Percentiles rank a stretch among this genome's conserved stretches.
phyloP scores from a whole-genome alignment of 2,113 vertebrate species.

The Sebastes schlegelii region DNA sequence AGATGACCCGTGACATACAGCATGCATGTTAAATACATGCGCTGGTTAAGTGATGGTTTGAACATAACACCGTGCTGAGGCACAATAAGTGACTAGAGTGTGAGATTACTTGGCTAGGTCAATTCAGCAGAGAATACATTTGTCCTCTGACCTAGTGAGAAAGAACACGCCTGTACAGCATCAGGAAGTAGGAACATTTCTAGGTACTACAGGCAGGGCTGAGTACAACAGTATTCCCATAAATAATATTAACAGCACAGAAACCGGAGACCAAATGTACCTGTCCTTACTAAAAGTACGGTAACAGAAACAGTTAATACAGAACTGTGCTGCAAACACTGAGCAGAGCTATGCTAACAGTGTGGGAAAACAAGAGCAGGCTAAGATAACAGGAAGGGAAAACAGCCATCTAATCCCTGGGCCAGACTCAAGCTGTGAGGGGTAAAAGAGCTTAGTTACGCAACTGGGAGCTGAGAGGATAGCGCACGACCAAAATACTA shows the following conservation, averaged over 20 bases:
- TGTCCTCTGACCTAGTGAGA: neutral
- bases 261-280: neutral
- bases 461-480: slow-evolving; percentile 67
- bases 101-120: neutral
- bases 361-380: slow-evolving; percentile 72
- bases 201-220: neutral
- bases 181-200: neutral
- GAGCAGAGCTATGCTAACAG: slow-evolving; percentile 43
- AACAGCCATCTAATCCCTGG: slow-evolving; percentile 76
- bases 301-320: slow-evolving; percentile 12
- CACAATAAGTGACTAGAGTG: neutral
- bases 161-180: neutral
- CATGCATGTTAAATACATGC: slow-evolving; percentile 27
- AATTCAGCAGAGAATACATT: slow-evolving; percentile 1
- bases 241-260: neutral
- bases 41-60: slow-evolving; percentile 4
- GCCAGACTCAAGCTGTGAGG: slow-evolving; percentile 79
- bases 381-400: slow-evolving; percentile 76
- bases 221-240: neutral
- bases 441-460: slow-evolving; percentile 76
- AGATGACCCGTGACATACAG: slow-evolving; percentile 49
- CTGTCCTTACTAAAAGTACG: neutral
- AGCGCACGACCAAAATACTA: slow-evolving; percentile 56
- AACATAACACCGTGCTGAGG: slow-evolving; percentile 13
- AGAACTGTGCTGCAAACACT: slow-evolving; percentile 4